These are phyloP conservation scores for Temnothorax longispinosus DNA, from an alignment of 1,140 invertebrate genomes.

Conservation along the genomic window DNA sequence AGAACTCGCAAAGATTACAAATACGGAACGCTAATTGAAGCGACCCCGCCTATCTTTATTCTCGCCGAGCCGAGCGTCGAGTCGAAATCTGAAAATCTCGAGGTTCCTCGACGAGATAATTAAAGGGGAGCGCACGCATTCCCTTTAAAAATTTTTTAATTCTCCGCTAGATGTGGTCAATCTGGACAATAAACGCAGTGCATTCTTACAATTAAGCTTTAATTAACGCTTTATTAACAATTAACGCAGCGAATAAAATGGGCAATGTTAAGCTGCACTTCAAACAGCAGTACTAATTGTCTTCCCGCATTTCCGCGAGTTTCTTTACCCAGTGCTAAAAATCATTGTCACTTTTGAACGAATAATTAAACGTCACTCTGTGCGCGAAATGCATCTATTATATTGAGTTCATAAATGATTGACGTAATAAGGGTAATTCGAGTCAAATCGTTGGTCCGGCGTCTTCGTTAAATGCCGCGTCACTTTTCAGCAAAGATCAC, in stretches of 20 bases:
- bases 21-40: constrained; percentile 70
- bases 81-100: constrained; percentile 21
- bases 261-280: not conserved
- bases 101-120: not conserved
- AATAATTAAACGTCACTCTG: not conserved
- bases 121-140: constrained; percentile 44
- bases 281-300: not conserved
- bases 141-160: constrained; percentile 59
- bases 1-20: constrained; percentile 62
- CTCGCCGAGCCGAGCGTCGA: constrained; percentile 53
- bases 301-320: not conserved
- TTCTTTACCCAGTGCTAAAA: not conserved
- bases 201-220: constrained; percentile 32
- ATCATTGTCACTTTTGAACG: not conserved
- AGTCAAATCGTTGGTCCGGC: constrained; percentile 1
- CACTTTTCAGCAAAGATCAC: constrained; percentile 1
- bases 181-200: constrained; percentile 45
- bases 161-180: constrained; percentile 26
- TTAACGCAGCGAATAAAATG: not conserved
- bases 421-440: not conserved
- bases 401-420: not conserved
- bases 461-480: not conserved
- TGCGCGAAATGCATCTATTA: not conserved
- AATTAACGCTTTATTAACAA: not conserved
- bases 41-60: constrained; percentile 58